Percentiles rank a stretch among this genome's conserved stretches.
phyloP scores from a whole-genome alignment of 2,888 invertebrate species.

The Smittia sp. region DNA sequence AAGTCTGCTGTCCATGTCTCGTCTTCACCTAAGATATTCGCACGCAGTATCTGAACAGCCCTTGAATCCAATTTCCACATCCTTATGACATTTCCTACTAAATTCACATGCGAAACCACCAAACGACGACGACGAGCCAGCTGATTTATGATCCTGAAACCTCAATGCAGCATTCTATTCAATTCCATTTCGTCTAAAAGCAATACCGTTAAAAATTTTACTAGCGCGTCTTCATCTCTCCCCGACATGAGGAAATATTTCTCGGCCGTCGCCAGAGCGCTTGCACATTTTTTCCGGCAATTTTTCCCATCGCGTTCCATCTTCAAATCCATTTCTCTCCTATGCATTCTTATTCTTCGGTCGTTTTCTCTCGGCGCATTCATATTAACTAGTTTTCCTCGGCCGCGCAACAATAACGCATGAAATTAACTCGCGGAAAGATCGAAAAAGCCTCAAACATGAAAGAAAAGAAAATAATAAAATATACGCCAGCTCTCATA shows the following conservation, averaged over 20 bases:
- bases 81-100: too few relatives aligned
- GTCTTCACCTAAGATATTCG: too few relatives aligned
- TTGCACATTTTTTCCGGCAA: constrained; percentile 25
- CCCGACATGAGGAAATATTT: background rate
- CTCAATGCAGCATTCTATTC: background rate
- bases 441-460: constrained; percentile 3
- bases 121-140: background rate
- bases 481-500: constrained; percentile 26
- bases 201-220: constrained; percentile 40
- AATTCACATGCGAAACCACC: background rate
- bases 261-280: background rate
- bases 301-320: constrained; percentile 7
- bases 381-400: constrained; percentile 33
- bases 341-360: background rate
- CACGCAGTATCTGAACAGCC: too few relatives aligned
- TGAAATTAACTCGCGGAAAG: constrained; percentile 30
- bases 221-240: constrained; percentile 16
- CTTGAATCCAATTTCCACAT: too few relatives aligned
- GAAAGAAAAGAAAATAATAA: constrained; percentile 29
- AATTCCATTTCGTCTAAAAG: background rate
- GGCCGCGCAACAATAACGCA: constrained; percentile 29
- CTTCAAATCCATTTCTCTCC: background rate
- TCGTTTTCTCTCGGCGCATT: background rate
- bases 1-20: too few relatives aligned
- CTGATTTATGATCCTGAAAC: constrained; percentile 27